These are phyloP conservation scores for Chironomus striatipennis DNA, from an alignment of 1,140 invertebrate genomes.

Conservation along the genomic window DNA sequence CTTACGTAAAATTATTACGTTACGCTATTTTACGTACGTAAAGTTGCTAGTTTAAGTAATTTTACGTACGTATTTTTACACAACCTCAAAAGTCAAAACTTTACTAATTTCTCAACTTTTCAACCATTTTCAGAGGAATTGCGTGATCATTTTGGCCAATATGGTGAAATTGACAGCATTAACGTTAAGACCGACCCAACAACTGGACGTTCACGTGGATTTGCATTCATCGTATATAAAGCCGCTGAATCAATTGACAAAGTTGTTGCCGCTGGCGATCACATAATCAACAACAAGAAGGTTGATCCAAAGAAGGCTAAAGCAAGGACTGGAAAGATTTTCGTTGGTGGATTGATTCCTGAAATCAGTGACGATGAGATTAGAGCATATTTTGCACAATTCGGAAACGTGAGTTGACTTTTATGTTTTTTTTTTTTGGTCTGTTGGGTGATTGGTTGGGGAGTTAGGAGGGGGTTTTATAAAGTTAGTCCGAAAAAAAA, in stretches of 20 bases:
- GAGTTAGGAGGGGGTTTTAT: too few relatives aligned
- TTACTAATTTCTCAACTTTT: too few relatives aligned
- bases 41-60: too few relatives aligned
- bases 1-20: too few relatives aligned
- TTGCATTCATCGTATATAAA: constrained; percentile 92
- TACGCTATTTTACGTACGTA: too few relatives aligned
- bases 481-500: too few relatives aligned
- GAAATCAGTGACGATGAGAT: constrained; percentile 90
- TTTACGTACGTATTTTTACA: too few relatives aligned
- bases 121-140: constrained; percentile 71
- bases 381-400: constrained; percentile 80
- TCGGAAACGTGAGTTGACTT: constrained; percentile 68
- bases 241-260: constrained; percentile 81
- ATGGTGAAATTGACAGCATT: constrained; percentile 86
- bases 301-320: constrained; percentile 94
- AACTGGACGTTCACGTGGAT: constrained; percentile 81
- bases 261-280: constrained; percentile 75
- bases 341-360: constrained; percentile 84
- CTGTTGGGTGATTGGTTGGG: too few relatives aligned
- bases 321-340: constrained; percentile 87
- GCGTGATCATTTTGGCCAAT: constrained; percentile 79
- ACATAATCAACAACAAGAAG: constrained; percentile 87
- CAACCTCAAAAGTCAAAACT: too few relatives aligned
- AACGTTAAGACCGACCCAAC: constrained; percentile 89
- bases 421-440: background rate